A percentile compares a stretch with the other conserved stretches of the same genome.
Conservation (phyloP, 2,113 vertebrate species). For the Ameiurus melas region DNA sequence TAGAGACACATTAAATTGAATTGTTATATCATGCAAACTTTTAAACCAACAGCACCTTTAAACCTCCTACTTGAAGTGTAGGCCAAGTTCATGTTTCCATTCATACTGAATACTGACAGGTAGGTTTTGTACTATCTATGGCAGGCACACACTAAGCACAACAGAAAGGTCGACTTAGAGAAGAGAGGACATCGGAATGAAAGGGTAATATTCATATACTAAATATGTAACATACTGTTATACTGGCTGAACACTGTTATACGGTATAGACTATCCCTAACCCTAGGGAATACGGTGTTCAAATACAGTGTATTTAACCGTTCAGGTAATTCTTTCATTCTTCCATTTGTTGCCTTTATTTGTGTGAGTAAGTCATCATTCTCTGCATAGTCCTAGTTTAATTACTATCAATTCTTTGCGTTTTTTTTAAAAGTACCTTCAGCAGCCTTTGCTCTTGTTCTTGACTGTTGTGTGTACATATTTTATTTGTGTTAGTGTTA, state of each 20-base stretch:
- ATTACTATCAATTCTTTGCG: not conserved
- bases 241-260: not conserved
- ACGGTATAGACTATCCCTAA: not conserved
- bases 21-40: not conserved
- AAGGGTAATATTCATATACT: not conserved
- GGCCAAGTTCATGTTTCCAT: not conserved
- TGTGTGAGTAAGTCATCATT: not conserved
- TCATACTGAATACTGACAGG: not conserved
- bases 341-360: not conserved
- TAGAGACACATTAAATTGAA: not conserved
- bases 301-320: not conserved
- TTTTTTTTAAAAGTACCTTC: not conserved
- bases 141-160: not conserved
- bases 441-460: not conserved
- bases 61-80: not conserved
- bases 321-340: not conserved
- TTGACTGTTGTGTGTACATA: slow-evolving; percentile 24
- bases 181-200: not conserved
- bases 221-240: not conserved
- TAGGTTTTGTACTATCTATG: not conserved
- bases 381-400: not conserved
- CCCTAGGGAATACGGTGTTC: not conserved
- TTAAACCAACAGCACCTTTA: not conserved
- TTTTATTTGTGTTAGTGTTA: not conserved
- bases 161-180: not conserved